Conservation (phyloP, 2,797 vertebrate species). For the Euthynnus affinis region DNA sequence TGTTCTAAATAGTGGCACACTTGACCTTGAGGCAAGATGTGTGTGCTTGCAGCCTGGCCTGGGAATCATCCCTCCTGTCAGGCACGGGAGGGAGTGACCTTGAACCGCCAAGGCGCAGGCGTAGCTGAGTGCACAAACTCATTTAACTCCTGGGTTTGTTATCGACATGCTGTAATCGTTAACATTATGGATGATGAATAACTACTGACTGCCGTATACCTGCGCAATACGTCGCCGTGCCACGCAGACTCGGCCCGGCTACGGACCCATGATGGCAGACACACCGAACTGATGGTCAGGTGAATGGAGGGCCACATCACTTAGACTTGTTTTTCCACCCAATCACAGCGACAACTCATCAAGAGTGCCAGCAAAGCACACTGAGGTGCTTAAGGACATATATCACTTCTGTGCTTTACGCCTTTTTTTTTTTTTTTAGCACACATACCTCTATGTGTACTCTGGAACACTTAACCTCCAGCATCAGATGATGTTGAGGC, state of each 20-base stretch:
- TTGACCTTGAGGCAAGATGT: constrained; percentile 86
- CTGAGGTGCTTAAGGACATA: constrained; percentile 62
- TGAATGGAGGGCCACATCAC: constrained; percentile 69
- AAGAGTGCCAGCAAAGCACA: constrained; percentile 48
- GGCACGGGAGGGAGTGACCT: constrained; percentile 79
- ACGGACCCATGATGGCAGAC: constrained; percentile 18
- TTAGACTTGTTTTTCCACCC: constrained; percentile 73
- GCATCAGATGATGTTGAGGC: constrained; percentile 57
- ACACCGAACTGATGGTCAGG: constrained; percentile 59
- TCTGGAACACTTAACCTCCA: constrained; percentile 72
- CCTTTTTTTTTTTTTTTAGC: constrained; percentile 29
- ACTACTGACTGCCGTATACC: constrained; percentile 80
- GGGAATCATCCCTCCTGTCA: constrained; percentile 86
- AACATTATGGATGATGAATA: constrained; percentile 88
- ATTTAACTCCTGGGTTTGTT: constrained; percentile 86
- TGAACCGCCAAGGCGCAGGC: constrained; percentile 82
- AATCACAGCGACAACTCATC: constrained; percentile 69
- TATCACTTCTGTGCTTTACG: constrained; percentile 56
- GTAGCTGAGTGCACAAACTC: constrained; percentile 87
- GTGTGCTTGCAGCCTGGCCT: constrained; percentile 73
- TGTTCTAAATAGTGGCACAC: constrained; percentile 85
- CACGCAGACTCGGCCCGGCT: constrained; percentile 2
- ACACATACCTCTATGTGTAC: constrained; percentile 43
- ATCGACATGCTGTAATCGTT: constrained; percentile 88
- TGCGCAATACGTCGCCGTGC: constrained; percentile 66